Conservation (phyloP, 2,797 vertebrate genomes). For the Squalus acanthias region DNA sequence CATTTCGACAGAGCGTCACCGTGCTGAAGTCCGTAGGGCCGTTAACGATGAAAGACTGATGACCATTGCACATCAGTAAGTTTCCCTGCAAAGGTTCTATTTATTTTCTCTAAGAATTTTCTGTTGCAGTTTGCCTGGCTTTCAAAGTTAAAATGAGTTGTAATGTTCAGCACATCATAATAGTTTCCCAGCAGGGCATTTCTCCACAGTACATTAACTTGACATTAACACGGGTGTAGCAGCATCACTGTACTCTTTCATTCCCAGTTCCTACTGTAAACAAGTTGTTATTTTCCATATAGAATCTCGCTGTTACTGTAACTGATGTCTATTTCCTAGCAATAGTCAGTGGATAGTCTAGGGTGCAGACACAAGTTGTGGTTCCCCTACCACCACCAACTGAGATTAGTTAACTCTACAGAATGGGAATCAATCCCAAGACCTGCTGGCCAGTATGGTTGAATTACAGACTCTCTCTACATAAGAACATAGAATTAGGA, state of each 20-base stretch:
- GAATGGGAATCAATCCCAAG: neutral
- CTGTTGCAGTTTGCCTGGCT: slow-evolving; percentile 42
- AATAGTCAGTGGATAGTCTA: neutral
- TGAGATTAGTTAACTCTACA: neutral
- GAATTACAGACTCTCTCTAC: neutral
- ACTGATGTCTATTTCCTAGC: neutral
- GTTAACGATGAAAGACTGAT: slow-evolving; percentile 96
- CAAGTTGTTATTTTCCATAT: neutral
- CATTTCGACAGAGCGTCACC: slow-evolving; percentile 94
- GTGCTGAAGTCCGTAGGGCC: slow-evolving; percentile 91
- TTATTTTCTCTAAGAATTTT: slow-evolving; percentile 42
- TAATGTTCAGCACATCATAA: slow-evolving; percentile 42
- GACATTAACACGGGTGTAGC: too few species aligned
- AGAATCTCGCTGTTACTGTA: neutral
- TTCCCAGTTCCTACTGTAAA: neutral
- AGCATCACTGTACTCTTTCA: neutral
- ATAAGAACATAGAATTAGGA: too few species aligned
- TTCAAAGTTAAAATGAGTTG: slow-evolving; percentile 36
- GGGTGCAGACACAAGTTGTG: neutral
- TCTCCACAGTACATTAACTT: neutral
- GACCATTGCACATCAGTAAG: slow-evolving; percentile 96
- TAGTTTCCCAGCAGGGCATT: neutral
- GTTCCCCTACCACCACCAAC: neutral
- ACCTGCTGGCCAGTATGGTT: neutral
- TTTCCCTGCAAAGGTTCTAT: slow-evolving; percentile 47